Conservation (phyloP, 2,797 vertebrate species). For the Lagorchestes hirsutus region DNA sequence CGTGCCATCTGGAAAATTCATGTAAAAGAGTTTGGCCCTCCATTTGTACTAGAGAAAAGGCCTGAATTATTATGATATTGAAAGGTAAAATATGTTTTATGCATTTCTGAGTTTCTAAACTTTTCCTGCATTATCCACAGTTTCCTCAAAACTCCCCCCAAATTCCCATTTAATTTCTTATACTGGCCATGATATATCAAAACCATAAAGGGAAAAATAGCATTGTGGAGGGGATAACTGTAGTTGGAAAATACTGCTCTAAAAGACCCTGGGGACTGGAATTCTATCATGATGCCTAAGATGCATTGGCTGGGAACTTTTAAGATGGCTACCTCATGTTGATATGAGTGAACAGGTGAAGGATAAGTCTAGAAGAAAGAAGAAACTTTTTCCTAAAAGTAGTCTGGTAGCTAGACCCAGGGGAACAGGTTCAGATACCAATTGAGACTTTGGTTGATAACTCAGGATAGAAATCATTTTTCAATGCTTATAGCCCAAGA, state of each 20-base stretch:
- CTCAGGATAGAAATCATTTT: constrained; percentile 19
- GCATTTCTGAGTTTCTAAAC: background rate
- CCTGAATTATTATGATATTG: background rate
- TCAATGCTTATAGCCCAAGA: constrained; percentile 12
- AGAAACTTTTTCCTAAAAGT: background rate
- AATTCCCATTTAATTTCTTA: background rate
- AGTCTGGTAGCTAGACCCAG: background rate
- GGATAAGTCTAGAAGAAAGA: background rate
- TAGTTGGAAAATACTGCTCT: background rate
- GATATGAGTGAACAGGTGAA: constrained; percentile 33
- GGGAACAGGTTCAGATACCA: background rate
- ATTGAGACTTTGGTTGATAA: constrained; percentile 18
- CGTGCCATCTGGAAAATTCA: background rate
- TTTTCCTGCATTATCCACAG: background rate
- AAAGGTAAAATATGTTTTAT: background rate
- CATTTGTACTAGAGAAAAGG: background rate
- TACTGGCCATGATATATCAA: background rate
- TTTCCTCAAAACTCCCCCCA: background rate
- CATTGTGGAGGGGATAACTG: background rate
- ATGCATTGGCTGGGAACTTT: constrained; percentile 54
- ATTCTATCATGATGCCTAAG: background rate
- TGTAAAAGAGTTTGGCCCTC: background rate
- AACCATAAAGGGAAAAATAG: background rate
- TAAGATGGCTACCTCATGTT: constrained; percentile 50
- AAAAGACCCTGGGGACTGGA: background rate